Percentiles rank a stretch among this genome's conserved stretches.
Evolutionary conservation across 2,113 vertebrate genomes (phyloP).

Genomic region (Paradisaea rubra): DNA sequence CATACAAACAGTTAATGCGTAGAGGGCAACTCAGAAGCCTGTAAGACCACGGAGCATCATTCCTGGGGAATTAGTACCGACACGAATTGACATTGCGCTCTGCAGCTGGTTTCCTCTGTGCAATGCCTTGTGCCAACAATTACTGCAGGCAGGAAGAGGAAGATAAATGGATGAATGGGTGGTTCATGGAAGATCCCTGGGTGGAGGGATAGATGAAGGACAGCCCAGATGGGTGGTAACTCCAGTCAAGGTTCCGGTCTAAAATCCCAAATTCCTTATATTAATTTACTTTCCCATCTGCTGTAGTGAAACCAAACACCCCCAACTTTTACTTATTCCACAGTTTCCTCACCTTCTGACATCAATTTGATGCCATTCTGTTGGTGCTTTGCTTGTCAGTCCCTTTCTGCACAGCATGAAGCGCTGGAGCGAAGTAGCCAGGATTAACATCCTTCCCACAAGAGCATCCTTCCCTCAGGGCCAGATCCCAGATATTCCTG

Average conservation of each 20-base stretch:
- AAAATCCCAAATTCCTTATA: conserved; percentile 21
- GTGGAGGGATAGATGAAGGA: not conserved
- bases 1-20: rapidly evolving
- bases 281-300: conserved; percentile 42
- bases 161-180: not conserved
- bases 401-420: not conserved
- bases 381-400: not conserved
- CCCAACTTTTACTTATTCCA: not conserved
- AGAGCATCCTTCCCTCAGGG: not conserved
- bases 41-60: not conserved
- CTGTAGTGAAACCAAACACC: conserved; percentile 31
- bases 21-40: not conserved
- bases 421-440: not conserved
- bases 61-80: conserved; percentile 3
- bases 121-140: conserved; percentile 35
- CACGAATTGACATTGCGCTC: not conserved
- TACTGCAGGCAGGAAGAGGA: conserved; percentile 38
- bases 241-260: conserved; percentile 12
- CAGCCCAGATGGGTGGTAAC: conserved; percentile 26
- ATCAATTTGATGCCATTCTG: not conserved
- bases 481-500: not conserved
- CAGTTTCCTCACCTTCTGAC: not conserved
- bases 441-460: not conserved
- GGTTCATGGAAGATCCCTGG: not conserved
- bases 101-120: conserved; percentile 42